A percentile compares a stretch with the other conserved stretches of the same genome.
Conservation (phyloP, 2,797 vertebrate genomes). For the Rhincodon typus region DNA sequence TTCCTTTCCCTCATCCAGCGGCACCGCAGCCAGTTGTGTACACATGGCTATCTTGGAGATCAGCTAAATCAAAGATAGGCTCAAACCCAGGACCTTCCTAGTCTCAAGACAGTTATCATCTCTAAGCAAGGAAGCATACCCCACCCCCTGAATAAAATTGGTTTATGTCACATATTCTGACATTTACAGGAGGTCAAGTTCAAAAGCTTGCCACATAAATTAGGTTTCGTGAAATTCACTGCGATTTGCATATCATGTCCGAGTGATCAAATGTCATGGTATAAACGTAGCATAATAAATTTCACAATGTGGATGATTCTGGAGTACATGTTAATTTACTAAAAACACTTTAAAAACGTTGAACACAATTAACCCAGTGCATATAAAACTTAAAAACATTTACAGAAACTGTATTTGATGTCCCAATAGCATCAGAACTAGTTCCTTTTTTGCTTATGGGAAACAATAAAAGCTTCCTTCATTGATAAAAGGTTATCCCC, state of each 20-base stretch:
- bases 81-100: background rate
- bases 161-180: background rate
- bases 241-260: background rate
- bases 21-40: background rate
- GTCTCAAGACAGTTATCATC: background rate
- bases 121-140: background rate
- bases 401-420: background rate
- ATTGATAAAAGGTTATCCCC: slow-evolving; percentile 25
- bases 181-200: background rate
- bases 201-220: background rate
- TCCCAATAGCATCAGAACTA: background rate
- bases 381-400: background rate
- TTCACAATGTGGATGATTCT: background rate
- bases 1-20: background rate
- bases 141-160: background rate
- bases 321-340: background rate
- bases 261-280: background rate
- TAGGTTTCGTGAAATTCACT: background rate
- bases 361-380: background rate
- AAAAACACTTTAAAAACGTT: background rate
- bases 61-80: background rate
- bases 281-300: background rate
- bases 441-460: background rate
- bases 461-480: slow-evolving; percentile 22
- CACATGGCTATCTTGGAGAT: background rate